Base-by-base conservation (phyloP, 37 sponge, comb jelly and placozoan genomes). In the Corticium candelabrum region DNA sequence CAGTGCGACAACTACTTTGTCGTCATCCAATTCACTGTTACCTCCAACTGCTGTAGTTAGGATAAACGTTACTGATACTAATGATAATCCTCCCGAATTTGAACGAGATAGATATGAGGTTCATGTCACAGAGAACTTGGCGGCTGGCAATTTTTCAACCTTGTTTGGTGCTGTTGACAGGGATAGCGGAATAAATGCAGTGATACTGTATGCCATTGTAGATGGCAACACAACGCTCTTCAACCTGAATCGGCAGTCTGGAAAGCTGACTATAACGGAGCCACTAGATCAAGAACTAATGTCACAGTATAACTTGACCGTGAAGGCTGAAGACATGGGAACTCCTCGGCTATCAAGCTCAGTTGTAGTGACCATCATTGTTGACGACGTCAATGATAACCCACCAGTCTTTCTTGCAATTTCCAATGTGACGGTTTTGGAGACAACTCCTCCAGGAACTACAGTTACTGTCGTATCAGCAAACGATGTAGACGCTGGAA, bases 1-100 rank as follows among this genome's bases (percentile, higher is more conserved):
- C 21, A 50, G 15, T 11, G 62, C 62, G 11, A 5, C 56, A 43
- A 50, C 11, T 27, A 50, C 11, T 50, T 21, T 21, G 62, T 50
- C 62, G 11, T 50, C 62, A 21, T 21, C 21, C 21, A 27, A 11
- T 11, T 50, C 62, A 21, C 11, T 50, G 11, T 21, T 70, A 30
- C 73, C 75, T 0, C 43, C 74, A 0, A 43, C 37, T 40, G 73
- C 68, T 27, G 27, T 34, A 15, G 39, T 86, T 32, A 76, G 80
- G 15, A 73, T 92, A 1, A 41, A 35, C 15, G 71, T 92, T 7
- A 43, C 41, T 7, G 93, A 92, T 36, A 68, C 86, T 34, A 92
- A 92, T 80, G 93, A 92, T 41, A 92, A 92, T 43, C 67, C 78
- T 27, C 93, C 93, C 15, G 15, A 82, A 27, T 82, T 80, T 33